A percentile compares a stretch with the other conserved stretches of the same genome.
These are phyloP conservation scores for Phrixothrix hirtus DNA, from an alignment of 2,888 invertebrate genomes.

Conservation along the genomic window DNA sequence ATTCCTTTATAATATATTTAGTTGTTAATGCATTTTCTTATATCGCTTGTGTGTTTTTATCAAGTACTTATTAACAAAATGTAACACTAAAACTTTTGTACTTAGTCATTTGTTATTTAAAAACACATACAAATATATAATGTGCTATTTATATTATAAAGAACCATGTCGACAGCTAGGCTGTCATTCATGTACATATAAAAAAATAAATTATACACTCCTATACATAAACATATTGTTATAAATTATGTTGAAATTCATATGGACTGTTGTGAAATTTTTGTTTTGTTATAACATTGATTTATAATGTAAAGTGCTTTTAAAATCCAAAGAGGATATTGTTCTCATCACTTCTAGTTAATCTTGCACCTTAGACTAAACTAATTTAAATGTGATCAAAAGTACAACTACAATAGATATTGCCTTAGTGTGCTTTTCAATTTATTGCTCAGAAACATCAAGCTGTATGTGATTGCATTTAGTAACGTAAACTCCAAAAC, in stretches of 20 bases:
- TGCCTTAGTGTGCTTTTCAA: slow-evolving; percentile 27
- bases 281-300: slow-evolving; percentile 41
- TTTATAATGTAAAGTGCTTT: slow-evolving; percentile 31
- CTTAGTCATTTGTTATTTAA: slow-evolving; percentile 23
- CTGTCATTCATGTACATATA: slow-evolving; percentile 40
- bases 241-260: slow-evolving; percentile 49
- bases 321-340: slow-evolving; percentile 28
- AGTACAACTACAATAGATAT: slow-evolving; percentile 19
- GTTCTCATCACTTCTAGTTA: slow-evolving; percentile 30
- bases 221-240: slow-evolving; percentile 52
- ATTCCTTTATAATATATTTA: slow-evolving; percentile 34
- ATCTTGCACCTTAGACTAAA: slow-evolving; percentile 27
- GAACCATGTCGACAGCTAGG: slow-evolving; percentile 25
- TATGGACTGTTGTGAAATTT: slow-evolving; percentile 51
- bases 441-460: slow-evolving; percentile 29
- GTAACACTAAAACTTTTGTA: slow-evolving; percentile 18
- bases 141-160: slow-evolving; percentile 30
- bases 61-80: slow-evolving; percentile 18
- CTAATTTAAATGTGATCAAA: slow-evolving; percentile 28
- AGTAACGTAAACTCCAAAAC: slow-evolving; percentile 19
- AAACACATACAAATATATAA: slow-evolving; percentile 10
- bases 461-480: slow-evolving; percentile 33
- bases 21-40: slow-evolving; percentile 17
- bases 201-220: slow-evolving; percentile 50
- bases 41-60: slow-evolving; percentile 13